phyloP scores from a whole-genome alignment of 2,113 vertebrate species.

The Crotalus viridis region DNA sequence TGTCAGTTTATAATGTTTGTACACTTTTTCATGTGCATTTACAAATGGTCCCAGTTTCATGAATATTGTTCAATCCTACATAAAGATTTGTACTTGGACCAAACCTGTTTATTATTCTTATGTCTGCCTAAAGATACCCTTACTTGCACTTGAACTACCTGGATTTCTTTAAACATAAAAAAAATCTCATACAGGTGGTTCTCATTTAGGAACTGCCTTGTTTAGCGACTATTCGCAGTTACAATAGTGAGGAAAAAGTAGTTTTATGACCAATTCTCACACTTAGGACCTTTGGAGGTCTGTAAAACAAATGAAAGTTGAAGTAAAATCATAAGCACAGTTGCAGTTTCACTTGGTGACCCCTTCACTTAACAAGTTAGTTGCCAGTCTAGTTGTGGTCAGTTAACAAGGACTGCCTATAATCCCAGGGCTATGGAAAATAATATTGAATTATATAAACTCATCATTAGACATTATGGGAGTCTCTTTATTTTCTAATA shows the following conservation, averaged over 20 bases:
- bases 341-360: not conserved
- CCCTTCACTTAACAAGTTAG: not conserved
- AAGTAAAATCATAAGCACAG: not conserved
- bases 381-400: not conserved
- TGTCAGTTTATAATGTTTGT: not conserved
- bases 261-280: not conserved
- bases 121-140: not conserved
- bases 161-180: not conserved
- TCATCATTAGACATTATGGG: not conserved
- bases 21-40: not conserved
- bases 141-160: not conserved
- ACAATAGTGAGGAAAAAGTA: not conserved
- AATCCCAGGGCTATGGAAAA: not conserved
- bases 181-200: not conserved
- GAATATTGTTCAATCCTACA: not conserved
- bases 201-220: not conserved
- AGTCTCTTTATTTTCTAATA: not conserved
- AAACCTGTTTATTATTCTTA: not conserved
- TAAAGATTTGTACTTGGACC: not conserved
- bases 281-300: not conserved
- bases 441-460: not conserved
- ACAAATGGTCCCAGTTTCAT: not conserved
- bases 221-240: not conserved
- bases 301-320: not conserved
- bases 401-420: not conserved